Evolutionary conservation across 2,113 vertebrate species (phyloP).

Genomic region (Camelus dromedarius): DNA sequence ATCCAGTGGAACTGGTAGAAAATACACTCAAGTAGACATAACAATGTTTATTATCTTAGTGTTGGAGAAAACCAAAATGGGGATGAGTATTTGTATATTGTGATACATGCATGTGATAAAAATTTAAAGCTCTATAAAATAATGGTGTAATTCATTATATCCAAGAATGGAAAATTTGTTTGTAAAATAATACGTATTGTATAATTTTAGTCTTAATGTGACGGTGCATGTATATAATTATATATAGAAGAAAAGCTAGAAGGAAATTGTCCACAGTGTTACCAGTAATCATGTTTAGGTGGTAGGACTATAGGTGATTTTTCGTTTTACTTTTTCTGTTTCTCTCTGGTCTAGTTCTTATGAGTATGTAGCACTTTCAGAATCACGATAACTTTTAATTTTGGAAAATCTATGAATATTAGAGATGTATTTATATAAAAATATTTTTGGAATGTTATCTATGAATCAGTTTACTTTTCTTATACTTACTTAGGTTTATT

Average conservation of each 20-base stretch:
- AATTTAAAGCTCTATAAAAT: slow-evolving; percentile 1
- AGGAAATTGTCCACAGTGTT: slow-evolving; percentile 5
- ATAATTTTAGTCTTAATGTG: slow-evolving; percentile 21
- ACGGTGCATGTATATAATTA: not conserved
- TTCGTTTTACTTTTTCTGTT: not conserved
- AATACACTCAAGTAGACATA: not conserved
- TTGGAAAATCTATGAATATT: not conserved
- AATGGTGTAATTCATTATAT: not conserved
- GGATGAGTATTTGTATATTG: not conserved
- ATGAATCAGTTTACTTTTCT: slow-evolving; percentile 41
- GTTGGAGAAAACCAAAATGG: not conserved
- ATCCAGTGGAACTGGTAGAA: not conserved
- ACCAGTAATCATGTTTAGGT: not conserved
- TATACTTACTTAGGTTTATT: slow-evolving; percentile 88
- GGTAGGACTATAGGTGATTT: not conserved
- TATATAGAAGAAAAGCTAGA: not conserved
- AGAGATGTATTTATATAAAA: not conserved
- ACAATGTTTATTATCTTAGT: not conserved
- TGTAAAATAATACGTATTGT: not conserved
- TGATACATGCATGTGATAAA: not conserved
- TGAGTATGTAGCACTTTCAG: not conserved
- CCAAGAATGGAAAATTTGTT: not conserved
- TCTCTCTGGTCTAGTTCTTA: not conserved
- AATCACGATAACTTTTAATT: slow-evolving; percentile 27
- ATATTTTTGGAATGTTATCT: slow-evolving; percentile 18